phyloP scores from a whole-genome alignment of 2,113 vertebrate species.

The Pseudorectes ferrugineus region DNA sequence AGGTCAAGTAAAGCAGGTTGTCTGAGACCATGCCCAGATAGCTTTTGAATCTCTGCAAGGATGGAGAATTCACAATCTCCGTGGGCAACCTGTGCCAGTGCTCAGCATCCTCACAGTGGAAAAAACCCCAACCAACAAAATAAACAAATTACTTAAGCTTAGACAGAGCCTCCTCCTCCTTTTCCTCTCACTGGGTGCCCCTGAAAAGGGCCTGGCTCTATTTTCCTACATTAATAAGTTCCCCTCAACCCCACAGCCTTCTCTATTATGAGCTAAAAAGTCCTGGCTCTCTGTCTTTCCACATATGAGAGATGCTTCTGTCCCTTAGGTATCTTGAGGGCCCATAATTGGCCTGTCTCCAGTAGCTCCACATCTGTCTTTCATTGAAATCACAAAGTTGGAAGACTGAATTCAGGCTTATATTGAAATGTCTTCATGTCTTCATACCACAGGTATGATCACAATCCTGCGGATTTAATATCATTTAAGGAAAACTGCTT shows the following conservation, averaged over 20 bases:
- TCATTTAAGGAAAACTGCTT: neutral
- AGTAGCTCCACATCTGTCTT: neutral
- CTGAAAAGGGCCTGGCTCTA: neutral
- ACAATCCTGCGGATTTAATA: neutral
- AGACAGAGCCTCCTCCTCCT: neutral
- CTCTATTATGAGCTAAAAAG: neutral
- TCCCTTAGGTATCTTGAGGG: no score
- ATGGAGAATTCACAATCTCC: neutral
- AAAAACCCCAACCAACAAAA: neutral
- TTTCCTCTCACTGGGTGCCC: neutral
- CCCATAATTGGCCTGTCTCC: neutral
- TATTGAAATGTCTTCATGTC: neutral
- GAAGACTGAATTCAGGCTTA: neutral
- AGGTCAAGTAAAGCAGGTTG: neutral
- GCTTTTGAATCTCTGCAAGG: neutral
- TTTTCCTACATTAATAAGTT: neutral
- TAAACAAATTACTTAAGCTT: neutral
- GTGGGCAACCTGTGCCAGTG: neutral
- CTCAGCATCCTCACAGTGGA: neutral
- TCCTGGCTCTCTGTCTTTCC: neutral
- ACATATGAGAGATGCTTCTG: neutral
- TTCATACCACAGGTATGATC: neutral
- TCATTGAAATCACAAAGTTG: neutral
- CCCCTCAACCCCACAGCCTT: neutral
- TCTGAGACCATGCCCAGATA: rapidly evolving